Conservation (phyloP, 2,888 invertebrate species). For the Tipula helvola region DNA sequence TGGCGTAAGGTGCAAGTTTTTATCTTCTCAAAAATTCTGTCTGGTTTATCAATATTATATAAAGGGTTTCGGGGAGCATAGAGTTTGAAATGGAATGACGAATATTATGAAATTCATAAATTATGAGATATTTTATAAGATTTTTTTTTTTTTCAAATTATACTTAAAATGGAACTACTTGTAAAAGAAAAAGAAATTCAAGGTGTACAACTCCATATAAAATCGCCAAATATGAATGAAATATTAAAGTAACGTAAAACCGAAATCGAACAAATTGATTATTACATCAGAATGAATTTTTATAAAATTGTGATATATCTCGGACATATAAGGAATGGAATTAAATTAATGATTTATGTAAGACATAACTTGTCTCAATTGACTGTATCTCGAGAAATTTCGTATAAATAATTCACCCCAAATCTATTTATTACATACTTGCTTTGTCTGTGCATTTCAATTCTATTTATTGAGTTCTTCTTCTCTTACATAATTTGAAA, state of each 20-base stretch:
- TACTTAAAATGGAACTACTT: neutral
- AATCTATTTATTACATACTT: neutral
- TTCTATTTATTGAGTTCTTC: neutral
- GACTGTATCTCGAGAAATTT: neutral
- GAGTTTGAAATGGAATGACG: neutral
- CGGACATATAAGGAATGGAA: neutral
- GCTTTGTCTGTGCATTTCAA: neutral
- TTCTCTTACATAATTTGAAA: neutral
- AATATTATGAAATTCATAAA: neutral
- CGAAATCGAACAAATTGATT: neutral
- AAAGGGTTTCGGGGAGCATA: neutral
- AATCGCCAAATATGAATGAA: neutral
- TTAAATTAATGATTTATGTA: neutral
- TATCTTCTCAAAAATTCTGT: neutral
- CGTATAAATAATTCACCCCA: neutral
- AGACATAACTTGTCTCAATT: neutral
- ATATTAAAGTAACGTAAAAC: neutral
- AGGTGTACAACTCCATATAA: neutral
- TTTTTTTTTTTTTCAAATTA: neutral
- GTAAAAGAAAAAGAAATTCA: neutral
- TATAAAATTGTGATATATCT: neutral
- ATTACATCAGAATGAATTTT: neutral
- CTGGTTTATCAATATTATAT: neutral
- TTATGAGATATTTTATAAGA: neutral
- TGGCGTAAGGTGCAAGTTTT: neutral